Base-by-base conservation (phyloP, 2,113 vertebrate genomes). In the Capreolus pygargus region DNA sequence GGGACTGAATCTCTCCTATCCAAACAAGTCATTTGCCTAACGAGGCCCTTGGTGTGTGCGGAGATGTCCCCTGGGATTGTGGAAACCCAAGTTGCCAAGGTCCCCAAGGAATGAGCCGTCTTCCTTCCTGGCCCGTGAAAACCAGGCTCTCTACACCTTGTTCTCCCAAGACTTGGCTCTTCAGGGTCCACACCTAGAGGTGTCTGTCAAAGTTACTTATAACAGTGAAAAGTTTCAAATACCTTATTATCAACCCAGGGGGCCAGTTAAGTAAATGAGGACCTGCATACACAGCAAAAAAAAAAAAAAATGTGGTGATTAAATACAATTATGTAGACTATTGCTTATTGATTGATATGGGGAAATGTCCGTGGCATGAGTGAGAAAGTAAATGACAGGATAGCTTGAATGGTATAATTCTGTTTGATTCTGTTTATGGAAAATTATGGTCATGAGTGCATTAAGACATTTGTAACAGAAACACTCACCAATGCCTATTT, bases 21-120 rank as follows among this genome's bases (percentile, higher is more conserved):
- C 39, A 91, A 95, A 74, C 43, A 85, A 97, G 36, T 81, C n/a
- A 61, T 70, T 82, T 85, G 17, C 79, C 81, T 96, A 58, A 67
- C 27, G 21, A 96, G 64, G 52, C 85, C 36, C 87, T 60, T 76
- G 57, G 54, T 85, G 50, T 67, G 9, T 11, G 1, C 10, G 2
- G 21, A 36, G 67, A 86, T 81, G 91, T 94, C 89, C 60, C 39
- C 30, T 2, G 36, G 19, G 84, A 45, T 10, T 83, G 27, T 74
- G 36, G 57, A 90, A 82, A 54, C 30, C 13, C 61, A 33, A n/a
- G 78, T 6, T 61, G 74, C 55, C 70, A 61, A 28, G 16, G 13
- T 64, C 54, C 89, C 83, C 85, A 33, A 36, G 8, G 70, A 58
- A 9, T 28, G 6, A 87, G 52, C 25, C 52, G 8, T 57, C 89